A percentile compares a stretch with the other conserved stretches of the same genome.
These are phyloP conservation scores for Perizoma flavofasciatum DNA, from an alignment of 2,888 invertebrate species.

Conservation along the genomic window DNA sequence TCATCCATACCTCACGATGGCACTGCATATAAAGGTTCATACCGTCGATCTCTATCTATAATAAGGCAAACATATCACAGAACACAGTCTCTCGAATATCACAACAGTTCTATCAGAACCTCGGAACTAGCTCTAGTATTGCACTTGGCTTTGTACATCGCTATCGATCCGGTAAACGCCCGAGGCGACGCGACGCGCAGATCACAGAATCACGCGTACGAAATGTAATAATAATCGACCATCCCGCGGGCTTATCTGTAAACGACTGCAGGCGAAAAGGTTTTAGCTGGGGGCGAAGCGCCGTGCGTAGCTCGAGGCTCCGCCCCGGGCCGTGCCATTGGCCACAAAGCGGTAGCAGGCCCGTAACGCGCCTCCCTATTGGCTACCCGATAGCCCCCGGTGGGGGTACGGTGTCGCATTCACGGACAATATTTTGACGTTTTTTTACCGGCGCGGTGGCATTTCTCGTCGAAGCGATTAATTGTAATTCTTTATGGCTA, in stretches of 20 bases:
- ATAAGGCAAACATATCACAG: conserved; percentile 83
- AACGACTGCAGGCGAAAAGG: conserved; percentile 83
- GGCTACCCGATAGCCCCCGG: conserved; percentile 64
- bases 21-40: conserved; percentile 83
- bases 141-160: conserved; percentile 63
- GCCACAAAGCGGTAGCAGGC: conserved; percentile 69
- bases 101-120: conserved; percentile 53
- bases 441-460: conserved; percentile 77
- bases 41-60: conserved; percentile 66
- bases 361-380: conserved; percentile 67
- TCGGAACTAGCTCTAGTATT: conserved; percentile 49
- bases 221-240: conserved; percentile 82
- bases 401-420: conserved; percentile 65
- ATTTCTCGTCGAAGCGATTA: conserved; percentile 79
- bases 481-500: conserved; percentile 81
- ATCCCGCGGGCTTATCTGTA: conserved; percentile 83
- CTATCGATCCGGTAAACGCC: conserved; percentile 73
- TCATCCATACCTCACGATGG: conserved; percentile 80
- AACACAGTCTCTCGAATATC: conserved; percentile 55
- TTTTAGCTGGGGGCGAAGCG: conserved; percentile 83
- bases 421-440: conserved; percentile 78
- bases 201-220: conserved; percentile 76
- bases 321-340: conserved; percentile 78
- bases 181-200: conserved; percentile 68
- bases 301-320: conserved; percentile 76